phyloP scores from a whole-genome alignment of 2,797 vertebrate genomes.

The Myotis findleyi region DNA sequence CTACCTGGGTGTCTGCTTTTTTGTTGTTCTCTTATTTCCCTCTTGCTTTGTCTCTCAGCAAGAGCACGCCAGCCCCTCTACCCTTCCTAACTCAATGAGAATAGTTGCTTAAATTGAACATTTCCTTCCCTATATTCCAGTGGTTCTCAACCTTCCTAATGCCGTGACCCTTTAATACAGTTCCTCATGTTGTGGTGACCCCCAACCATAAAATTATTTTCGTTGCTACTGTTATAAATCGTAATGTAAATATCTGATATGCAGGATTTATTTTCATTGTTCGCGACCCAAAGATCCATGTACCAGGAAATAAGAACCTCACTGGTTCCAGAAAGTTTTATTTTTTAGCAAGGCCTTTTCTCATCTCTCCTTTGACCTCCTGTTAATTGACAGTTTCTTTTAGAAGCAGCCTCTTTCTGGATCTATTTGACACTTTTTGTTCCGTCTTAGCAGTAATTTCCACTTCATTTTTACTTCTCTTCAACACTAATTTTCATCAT shows the following conservation, averaged over 20 bases:
- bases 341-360: background rate
- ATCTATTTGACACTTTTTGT: background rate
- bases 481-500: conserved; percentile 51
- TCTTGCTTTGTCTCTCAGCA: background rate
- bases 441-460: background rate
- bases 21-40: background rate
- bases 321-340: conserved; percentile 10
- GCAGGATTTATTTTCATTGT: no score
- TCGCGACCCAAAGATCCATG: background rate
- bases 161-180: no score
- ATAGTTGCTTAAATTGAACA: background rate
- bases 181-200: no score
- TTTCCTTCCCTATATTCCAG: background rate
- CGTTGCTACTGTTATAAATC: no score
- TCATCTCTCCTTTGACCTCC: background rate
- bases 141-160: no score
- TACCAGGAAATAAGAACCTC: background rate
- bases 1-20: background rate
- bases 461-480: conserved; percentile 25
- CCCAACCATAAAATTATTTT: no score
- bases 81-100: background rate
- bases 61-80: background rate
- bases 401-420: background rate
- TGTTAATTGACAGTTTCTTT: background rate
- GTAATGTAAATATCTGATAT: no score